Percentiles rank a stretch among this genome's conserved stretches.
These are phyloP conservation scores for Pentamera pediparva DNA, from an alignment of 53 echinoderm and acorn worm genomes.

Conservation along the genomic window DNA sequence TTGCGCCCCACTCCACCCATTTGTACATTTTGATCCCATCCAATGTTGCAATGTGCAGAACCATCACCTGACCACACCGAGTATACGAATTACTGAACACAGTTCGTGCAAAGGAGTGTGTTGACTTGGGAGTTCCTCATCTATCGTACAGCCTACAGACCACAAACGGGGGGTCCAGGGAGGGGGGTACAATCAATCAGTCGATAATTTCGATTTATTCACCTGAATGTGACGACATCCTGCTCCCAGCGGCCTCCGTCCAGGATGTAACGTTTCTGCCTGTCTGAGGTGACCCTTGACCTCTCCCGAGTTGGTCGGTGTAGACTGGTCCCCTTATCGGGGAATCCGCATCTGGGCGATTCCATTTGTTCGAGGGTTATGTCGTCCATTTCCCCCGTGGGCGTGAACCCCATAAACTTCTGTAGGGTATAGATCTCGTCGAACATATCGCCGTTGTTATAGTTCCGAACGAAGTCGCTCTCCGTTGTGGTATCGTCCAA, in stretches of 20 bases:
- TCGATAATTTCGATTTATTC: too few species aligned
- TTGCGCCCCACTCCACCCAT: too few species aligned
- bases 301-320: not conserved
- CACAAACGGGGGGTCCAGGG: too few species aligned
- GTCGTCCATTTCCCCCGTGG: constrained; percentile 59
- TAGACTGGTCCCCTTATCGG: constrained; percentile 44
- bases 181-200: too few species aligned
- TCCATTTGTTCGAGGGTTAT: constrained; percentile 51
- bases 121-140: too few species aligned
- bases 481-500: constrained; percentile 31
- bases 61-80: too few species aligned
- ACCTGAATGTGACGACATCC: constrained; percentile 61
- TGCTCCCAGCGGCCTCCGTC: constrained; percentile 70
- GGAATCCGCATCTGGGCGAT: constrained; percentile 73
- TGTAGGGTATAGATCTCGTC: constrained; percentile 52
- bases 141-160: too few species aligned
- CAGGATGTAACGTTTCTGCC: constrained; percentile 64
- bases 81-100: too few species aligned
- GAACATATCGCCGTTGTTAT: constrained; percentile 41
- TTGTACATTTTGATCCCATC: too few species aligned
- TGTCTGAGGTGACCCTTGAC: not conserved
- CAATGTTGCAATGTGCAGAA: too few species aligned
- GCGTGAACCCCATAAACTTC: constrained; percentile 43
- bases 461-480: constrained; percentile 11
- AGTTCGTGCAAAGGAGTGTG: too few species aligned